Percentiles rank a stretch among this genome's conserved stretches.
Evolutionary conservation across 2,113 vertebrate genomes (phyloP).

Genomic region (Macroglossus sobrinus): DNA sequence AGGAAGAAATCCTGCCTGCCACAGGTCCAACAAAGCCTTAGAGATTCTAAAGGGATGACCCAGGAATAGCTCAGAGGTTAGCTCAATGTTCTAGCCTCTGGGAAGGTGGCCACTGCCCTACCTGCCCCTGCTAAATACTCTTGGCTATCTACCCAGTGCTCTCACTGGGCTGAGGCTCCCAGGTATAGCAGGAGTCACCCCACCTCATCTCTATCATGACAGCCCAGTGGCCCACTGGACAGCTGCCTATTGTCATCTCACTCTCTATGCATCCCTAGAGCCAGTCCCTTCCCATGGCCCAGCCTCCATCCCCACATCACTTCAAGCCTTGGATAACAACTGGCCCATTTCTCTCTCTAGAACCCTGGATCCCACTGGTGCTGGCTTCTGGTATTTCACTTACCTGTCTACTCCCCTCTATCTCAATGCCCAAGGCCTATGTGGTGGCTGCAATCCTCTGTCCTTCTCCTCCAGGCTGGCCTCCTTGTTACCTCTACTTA

Average conservation of each 20-base stretch:
- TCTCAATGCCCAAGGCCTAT: neutral
- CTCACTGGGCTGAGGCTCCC: neutral
- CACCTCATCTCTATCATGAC: neutral
- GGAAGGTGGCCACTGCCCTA: neutral
- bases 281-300: neutral
- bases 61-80: neutral
- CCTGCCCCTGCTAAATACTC: fast-evolving
- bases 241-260: neutral
- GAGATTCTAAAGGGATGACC: conserved; percentile 11
- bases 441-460: neutral
- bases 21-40: conserved; percentile 62
- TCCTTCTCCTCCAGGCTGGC: neutral
- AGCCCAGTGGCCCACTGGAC: neutral
- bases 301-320: neutral
- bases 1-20: neutral
- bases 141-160: neutral
- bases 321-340: neutral
- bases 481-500: neutral
- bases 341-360: neutral
- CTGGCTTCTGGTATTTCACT: neutral
- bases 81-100: neutral
- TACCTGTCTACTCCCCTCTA: neutral
- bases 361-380: neutral
- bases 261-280: neutral
- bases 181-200: neutral